A percentile compares a stretch with the other conserved stretches of the same genome.
phyloP scores from a whole-genome alignment of 2,888 invertebrate species.

The Geophilus truncorum region DNA sequence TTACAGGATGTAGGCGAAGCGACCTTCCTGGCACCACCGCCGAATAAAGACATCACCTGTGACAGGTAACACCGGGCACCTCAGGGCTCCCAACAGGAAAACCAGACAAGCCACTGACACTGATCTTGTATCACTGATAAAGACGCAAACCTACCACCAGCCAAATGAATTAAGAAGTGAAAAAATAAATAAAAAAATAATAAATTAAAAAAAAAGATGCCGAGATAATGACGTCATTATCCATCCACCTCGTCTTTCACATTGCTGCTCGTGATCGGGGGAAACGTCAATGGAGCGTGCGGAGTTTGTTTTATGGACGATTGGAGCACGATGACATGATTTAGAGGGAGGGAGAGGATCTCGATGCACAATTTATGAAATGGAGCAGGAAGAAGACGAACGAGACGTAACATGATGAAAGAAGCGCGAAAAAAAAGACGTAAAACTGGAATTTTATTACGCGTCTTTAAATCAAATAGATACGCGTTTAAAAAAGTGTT shows the following conservation, averaged over 20 bases:
- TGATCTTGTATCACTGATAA: conserved; percentile 9
- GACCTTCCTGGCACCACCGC: conserved; percentile 19
- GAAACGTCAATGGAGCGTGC: conserved; percentile 8
- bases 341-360: conserved; percentile 6
- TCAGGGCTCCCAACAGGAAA: conserved; percentile 23
- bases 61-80: conserved; percentile 30
- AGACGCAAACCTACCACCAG: background rate
- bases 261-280: background rate
- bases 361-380: conserved; percentile 25
- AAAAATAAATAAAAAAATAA: background rate
- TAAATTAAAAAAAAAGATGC: background rate
- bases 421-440: background rate
- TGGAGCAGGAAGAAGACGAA: background rate
- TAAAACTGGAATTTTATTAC: background rate
- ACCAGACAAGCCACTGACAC: conserved; percentile 28
- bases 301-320: conserved; percentile 21
- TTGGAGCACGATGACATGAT: conserved; percentile 27
- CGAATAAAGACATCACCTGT: conserved; percentile 28
- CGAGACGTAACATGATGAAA: background rate
- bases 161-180: background rate
- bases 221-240: conserved; percentile 29
- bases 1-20: background rate
- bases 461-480: background rate
- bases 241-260: too few species aligned
- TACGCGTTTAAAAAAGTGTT: background rate